Evolutionary conservation across 35 echinoderm and acorn worm genomes (phyloP).

Genomic region (Lytechinus variegatus): DNA sequence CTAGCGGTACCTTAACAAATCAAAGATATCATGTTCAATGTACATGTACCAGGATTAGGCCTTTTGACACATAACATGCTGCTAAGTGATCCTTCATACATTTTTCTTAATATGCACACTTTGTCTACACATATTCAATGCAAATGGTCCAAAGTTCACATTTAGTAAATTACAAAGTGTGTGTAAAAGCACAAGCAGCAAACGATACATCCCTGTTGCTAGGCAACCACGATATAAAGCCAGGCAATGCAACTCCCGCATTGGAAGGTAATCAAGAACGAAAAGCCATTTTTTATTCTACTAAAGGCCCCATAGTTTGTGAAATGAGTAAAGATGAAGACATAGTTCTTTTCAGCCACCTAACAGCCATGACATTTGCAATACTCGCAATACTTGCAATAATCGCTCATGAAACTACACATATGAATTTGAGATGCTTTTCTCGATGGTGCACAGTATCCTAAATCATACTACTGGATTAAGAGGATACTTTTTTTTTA

Average conservation of each 20-base stretch:
- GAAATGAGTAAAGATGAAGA: no score
- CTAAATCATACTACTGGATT: no score
- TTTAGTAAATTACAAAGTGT: not conserved
- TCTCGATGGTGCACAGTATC: no score
- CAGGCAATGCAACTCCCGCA: not conserved
- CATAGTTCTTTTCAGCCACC: no score
- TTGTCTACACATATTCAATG: not conserved
- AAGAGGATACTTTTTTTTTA: no score
- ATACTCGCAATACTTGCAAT: no score
- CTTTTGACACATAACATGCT: not conserved
- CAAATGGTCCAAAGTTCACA: not conserved
- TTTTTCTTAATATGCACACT: not conserved
- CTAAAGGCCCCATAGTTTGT: not conserved
- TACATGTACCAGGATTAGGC: no score
- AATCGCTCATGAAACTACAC: no score
- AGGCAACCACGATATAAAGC: not conserved
- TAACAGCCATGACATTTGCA: no score
- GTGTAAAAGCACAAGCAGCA: not conserved
- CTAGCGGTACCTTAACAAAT: no score
- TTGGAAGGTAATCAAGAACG: not conserved
- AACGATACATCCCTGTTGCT: not conserved
- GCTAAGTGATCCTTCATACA: not conserved
- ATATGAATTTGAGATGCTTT: no score
- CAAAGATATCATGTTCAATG: no score
- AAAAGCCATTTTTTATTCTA: not conserved